A percentile compares a stretch with the other conserved stretches of the same genome.
phyloP scores from a whole-genome alignment of 2,888 invertebrate genomes.

The Zaprionus bogoriensis region DNA sequence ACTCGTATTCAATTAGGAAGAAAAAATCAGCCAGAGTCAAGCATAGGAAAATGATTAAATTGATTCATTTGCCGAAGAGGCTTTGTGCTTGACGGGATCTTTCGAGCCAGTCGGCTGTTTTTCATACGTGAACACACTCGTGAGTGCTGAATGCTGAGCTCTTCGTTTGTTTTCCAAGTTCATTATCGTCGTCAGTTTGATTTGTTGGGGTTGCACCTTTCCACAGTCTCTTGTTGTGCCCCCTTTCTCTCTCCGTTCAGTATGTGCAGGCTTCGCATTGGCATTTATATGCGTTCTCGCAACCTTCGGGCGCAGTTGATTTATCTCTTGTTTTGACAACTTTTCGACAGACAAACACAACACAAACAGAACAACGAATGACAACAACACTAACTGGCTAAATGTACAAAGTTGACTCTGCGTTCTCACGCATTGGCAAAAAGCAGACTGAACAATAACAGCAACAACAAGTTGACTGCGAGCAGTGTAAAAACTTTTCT shows the following conservation, averaged over 20 bases:
- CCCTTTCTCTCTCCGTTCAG: not conserved
- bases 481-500: constrained; percentile 50
- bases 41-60: not conserved
- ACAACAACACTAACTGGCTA: constrained; percentile 29
- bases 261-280: constrained; percentile 4
- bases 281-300: constrained; percentile 15
- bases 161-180: constrained; percentile 47
- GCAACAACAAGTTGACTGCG: constrained; percentile 19
- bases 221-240: not conserved
- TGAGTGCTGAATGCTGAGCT: no score
- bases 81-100: no score
- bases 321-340: constrained; percentile 76
- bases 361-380: constrained; percentile 34
- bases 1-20: not conserved
- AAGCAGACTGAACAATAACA: constrained; percentile 20
- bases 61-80: constrained; percentile 4
- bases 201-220: constrained; percentile 1
- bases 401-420: constrained; percentile 52
- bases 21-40: not conserved
- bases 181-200: constrained; percentile 46
- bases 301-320: constrained; percentile 53
- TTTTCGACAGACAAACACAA: constrained; percentile 47
- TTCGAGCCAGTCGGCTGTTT: not conserved
- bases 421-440: constrained; percentile 69
- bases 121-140: not conserved